phyloP scores from a whole-genome alignment of 1,140 invertebrate genomes.

The Parapsyche elsis region DNA sequence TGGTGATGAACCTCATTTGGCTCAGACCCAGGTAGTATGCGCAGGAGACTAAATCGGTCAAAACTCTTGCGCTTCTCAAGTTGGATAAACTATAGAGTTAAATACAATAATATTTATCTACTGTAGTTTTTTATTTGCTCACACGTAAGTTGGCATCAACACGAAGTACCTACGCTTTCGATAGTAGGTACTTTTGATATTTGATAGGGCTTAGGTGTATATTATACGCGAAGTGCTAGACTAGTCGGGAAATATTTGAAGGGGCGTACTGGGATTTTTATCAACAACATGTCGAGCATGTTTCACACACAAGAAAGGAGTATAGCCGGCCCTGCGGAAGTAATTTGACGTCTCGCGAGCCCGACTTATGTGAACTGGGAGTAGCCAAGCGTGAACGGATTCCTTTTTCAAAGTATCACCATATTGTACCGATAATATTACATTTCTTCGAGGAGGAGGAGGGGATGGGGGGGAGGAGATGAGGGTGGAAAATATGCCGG shows the following conservation, averaged over 20 bases:
- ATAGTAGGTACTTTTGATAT: no score
- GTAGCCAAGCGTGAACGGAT: constrained; percentile 43
- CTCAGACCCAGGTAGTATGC: no score
- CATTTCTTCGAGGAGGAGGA: constrained; percentile 28
- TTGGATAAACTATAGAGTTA: no score
- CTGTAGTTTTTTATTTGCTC: no score
- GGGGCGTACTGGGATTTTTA: constrained; percentile 25
- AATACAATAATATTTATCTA: no score
- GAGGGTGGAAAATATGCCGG: constrained; percentile 36
- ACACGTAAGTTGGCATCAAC: background rate
- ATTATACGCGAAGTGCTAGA: background rate
- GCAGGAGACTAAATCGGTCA: no score
- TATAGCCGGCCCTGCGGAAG: constrained; percentile 36
- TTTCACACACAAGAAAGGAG: constrained; percentile 1
- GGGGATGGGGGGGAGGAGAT: background rate
- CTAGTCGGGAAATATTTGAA: constrained; percentile 11
- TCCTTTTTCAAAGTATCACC: constrained; percentile 46
- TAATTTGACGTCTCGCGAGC: constrained; percentile 39
- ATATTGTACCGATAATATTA: constrained; percentile 49
- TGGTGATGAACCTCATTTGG: no score
- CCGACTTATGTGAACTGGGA: constrained; percentile 24
- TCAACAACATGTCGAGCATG: constrained; percentile 27
- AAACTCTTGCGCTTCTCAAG: no score
- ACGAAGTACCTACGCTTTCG: background rate
- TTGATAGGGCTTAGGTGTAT: background rate